These are phyloP conservation scores for Cyclura pinguis DNA, from an alignment of 2,797 vertebrate genomes.

Conservation along the genomic window DNA sequence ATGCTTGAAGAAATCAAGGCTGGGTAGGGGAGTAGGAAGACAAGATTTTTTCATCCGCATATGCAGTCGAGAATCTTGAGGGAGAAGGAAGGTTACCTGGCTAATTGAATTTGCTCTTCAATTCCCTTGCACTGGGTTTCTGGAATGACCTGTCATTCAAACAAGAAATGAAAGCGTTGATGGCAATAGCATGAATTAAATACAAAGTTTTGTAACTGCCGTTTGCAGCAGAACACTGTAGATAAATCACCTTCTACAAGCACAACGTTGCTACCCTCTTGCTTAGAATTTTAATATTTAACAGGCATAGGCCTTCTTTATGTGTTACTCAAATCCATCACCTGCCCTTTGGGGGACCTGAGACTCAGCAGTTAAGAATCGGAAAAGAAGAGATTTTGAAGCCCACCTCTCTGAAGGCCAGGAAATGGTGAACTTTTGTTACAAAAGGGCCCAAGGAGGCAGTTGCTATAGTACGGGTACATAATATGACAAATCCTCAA, in stretches of 20 bases:
- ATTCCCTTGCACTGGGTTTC: constrained; percentile 47
- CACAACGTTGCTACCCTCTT: constrained; percentile 65
- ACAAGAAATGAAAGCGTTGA: constrained; percentile 57
- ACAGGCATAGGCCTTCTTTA: constrained; percentile 48
- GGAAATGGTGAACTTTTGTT: background rate
- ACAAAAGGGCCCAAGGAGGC: constrained; percentile 18
- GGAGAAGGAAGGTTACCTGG: constrained; percentile 55
- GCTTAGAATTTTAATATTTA: constrained; percentile 75
- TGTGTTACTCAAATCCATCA: constrained; percentile 53
- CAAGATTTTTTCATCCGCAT: constrained; percentile 46
- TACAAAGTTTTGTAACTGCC: constrained; percentile 52
- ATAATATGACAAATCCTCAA: background rate
- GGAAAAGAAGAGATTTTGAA: constrained; percentile 12
- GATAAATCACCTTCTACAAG: constrained; percentile 61
- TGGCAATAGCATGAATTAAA: constrained; percentile 62
- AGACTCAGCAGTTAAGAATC: constrained; percentile 44
- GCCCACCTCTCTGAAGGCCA: background rate
- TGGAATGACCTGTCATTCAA: constrained; percentile 60
- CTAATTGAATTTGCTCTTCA: constrained; percentile 66
- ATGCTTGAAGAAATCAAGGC: constrained; percentile 34
- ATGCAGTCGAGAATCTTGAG: constrained; percentile 65
- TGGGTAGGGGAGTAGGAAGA: constrained; percentile 24
- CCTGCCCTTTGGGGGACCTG: constrained; percentile 25
- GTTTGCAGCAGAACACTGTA: constrained; percentile 65
- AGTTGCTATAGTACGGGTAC: constrained; percentile 17